These are phyloP conservation scores for Pipa parva DNA, from an alignment of 2,113 vertebrate genomes.

Conservation along the genomic window DNA sequence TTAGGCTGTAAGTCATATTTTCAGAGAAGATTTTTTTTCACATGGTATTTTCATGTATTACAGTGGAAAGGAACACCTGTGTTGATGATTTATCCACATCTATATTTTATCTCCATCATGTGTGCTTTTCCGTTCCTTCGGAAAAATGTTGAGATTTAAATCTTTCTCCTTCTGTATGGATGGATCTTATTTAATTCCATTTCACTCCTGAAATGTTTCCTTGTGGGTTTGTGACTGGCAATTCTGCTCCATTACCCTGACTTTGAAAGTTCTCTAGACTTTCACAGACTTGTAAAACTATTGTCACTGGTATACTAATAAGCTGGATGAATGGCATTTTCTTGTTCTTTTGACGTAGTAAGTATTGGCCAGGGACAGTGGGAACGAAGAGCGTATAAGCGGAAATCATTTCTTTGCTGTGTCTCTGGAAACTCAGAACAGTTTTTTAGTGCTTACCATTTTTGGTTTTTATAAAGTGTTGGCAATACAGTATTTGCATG, in stretches of 20 bases:
- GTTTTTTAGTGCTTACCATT: too few species aligned
- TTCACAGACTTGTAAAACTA: neutral
- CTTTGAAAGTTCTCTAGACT: neutral
- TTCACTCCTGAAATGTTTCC: neutral
- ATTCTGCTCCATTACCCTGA: neutral
- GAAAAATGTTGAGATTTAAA: neutral
- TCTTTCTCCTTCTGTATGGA: neutral
- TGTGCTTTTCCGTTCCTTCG: neutral
- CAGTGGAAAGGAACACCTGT: too few species aligned
- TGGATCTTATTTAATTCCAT: neutral
- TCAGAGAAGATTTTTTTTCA: too few species aligned
- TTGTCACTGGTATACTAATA: neutral
- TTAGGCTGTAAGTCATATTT: too few species aligned
- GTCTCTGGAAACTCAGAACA: too few species aligned
- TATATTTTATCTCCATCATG: too few species aligned
- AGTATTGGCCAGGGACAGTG: neutral
- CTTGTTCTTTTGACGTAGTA: neutral
- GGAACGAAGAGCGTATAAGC: neutral
- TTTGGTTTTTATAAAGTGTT: too few species aligned
- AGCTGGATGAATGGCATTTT: neutral
- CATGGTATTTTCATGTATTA: too few species aligned
- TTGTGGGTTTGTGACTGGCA: neutral
- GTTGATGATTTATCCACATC: too few species aligned
- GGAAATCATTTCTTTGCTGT: neutral
- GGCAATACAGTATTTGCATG: too few species aligned